A percentile compares a stretch with the other conserved stretches of the same genome.
These are phyloP conservation scores for Stenolophus ochropezus DNA, from an alignment of 2,888 invertebrate species.

Conservation along the genomic window DNA sequence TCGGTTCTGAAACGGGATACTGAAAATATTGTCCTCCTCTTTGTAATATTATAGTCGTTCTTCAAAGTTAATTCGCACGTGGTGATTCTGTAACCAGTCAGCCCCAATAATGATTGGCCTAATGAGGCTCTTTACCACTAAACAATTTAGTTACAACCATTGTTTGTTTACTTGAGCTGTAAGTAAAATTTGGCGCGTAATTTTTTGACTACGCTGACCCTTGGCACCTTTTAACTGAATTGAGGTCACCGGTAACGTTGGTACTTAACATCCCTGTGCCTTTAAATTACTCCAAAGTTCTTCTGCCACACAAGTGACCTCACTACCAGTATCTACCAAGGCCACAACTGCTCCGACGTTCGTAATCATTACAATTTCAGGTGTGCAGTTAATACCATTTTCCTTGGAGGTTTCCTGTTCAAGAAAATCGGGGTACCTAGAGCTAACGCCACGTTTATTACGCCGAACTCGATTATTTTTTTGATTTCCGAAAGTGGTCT, in stretches of 20 bases:
- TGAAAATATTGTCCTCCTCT: not conserved
- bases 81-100: constrained; percentile 49
- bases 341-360: not conserved
- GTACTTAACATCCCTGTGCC: not conserved
- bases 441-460: too few species aligned
- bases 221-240: constrained; percentile 58
- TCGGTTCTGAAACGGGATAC: not conserved
- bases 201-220: constrained; percentile 55
- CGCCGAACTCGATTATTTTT: not conserved
- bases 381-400: too few species aligned
- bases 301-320: constrained; percentile 61
- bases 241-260: constrained; percentile 59
- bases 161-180: not conserved
- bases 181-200: constrained; percentile 43
- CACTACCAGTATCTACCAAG: constrained; percentile 62
- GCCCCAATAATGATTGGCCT: constrained; percentile 62
- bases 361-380: not conserved
- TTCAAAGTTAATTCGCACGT: constrained; percentile 52
- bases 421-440: not conserved
- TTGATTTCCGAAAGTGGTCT: too few species aligned
- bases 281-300: constrained; percentile 47
- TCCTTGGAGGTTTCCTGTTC: not conserved
- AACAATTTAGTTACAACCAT: constrained; percentile 59
- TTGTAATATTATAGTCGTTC: not conserved
- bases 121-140: constrained; percentile 62